Conservation (phyloP, 2,797 vertebrate genomes). For the Anguilla anguilla region DNA sequence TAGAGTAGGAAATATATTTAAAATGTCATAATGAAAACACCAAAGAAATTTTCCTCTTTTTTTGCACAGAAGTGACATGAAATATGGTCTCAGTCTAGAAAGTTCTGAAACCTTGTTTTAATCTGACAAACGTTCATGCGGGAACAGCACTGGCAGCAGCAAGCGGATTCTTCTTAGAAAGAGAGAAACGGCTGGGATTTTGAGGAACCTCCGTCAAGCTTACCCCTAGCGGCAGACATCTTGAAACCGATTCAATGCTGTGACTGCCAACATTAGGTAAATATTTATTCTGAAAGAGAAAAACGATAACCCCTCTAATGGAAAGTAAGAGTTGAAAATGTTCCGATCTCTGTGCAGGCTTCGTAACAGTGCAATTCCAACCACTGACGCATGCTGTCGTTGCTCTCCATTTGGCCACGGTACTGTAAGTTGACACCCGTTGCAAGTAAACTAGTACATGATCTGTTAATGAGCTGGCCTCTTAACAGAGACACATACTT, state of each 20-base stretch:
- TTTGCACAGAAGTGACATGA: slow-evolving; percentile 46
- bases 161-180: not conserved
- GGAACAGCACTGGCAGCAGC: not conserved
- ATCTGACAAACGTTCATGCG: not conserved
- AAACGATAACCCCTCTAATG: slow-evolving; percentile 1
- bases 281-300: slow-evolving; percentile 19
- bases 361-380: slow-evolving; percentile 4
- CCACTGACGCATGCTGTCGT: slow-evolving; percentile 10
- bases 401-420: not conserved
- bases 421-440: not conserved
- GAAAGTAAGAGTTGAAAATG: slow-evolving; percentile 16
- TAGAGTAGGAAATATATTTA: slow-evolving; percentile 35
- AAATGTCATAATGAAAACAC: slow-evolving; percentile 38
- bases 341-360: not conserved
- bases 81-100: slow-evolving; percentile 3
- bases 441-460: slow-evolving; percentile 50
- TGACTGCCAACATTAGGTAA: not conserved
- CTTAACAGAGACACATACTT: slow-evolving; percentile 44
- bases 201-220: not conserved
- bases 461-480: slow-evolving; percentile 69
- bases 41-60: slow-evolving; percentile 46
- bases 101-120: not conserved
- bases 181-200: not conserved
- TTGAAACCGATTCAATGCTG: not conserved
- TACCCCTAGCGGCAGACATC: not conserved